Conservation (phyloP, 1,140 invertebrate genomes). For the Sarcophaga peregrina region DNA sequence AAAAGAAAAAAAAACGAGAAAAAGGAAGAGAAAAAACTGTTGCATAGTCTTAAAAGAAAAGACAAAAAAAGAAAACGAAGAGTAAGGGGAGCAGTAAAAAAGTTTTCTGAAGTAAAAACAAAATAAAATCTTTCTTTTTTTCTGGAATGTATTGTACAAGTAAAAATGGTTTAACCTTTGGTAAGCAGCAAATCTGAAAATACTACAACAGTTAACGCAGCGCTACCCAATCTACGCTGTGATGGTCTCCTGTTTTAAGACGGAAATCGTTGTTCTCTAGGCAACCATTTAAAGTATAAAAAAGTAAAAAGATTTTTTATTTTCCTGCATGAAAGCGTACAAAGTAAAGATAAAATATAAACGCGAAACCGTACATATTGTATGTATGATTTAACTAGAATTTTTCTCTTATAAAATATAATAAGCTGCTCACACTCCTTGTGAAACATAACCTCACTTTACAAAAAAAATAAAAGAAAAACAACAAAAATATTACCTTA, state of each 20-base stretch:
- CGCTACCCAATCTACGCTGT: not conserved
- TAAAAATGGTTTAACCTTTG: constrained; percentile 15
- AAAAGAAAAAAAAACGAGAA: constrained; percentile 38
- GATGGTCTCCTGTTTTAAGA: not conserved
- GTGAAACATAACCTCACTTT: not conserved
- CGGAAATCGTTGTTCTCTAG: not conserved
- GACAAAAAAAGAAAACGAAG: not conserved
- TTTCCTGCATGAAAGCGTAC: not conserved
- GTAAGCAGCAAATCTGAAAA: constrained; percentile 36
- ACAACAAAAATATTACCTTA: not conserved
- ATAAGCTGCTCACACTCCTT: not conserved
- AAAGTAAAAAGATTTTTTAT: not conserved
- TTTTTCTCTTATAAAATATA: not conserved
- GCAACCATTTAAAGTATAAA: constrained; percentile 11
- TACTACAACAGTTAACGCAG: not conserved
- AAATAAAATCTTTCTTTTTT: constrained; percentile 17
- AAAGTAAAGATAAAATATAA: constrained; percentile 5
- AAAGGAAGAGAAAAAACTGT: no score
- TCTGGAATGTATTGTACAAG: not conserved
- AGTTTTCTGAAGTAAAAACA: constrained; percentile 15
- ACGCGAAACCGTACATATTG: not conserved
- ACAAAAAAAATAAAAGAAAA: not conserved
- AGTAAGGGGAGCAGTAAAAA: not conserved
- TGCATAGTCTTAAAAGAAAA: not conserved
- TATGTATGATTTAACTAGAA: not conserved